Base-by-base conservation (phyloP, 64 coral and sea anemone genomes). In the Montipora cactus region DNA sequence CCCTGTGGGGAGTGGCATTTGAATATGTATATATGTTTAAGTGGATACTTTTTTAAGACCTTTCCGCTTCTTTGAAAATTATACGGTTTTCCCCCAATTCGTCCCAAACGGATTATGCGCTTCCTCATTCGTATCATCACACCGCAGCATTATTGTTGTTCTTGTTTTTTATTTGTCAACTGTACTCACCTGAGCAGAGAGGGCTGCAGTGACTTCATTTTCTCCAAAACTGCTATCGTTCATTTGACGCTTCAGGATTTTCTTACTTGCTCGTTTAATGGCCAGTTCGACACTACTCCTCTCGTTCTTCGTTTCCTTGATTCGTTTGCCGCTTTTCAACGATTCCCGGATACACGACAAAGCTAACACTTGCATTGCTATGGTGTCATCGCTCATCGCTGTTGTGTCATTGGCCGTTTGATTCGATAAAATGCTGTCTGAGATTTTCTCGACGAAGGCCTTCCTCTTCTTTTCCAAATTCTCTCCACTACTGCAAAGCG, bases 191-290 rank as follows among this genome's bases (percentile, higher is more conserved):
- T 86, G 82, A 50, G 66, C 49, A 21, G 66, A 59, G 49, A 86
- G 62, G 20, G 82, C 82, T 21, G 82, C 82, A 11, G 82, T 86
- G 47, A 86, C 66, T n/a, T 71, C 82, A n/a, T 86, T 86, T 67
- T 71, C 45, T 71, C 82, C 82, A 52, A 86, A 86, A 18, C 64
- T 86, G 45, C 64, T 86, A 46, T 86, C 82, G 44, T 86, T 86
- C 44, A 71, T 49, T 51, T 86, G 82, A 50, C 44, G 44, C 6
- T 72, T 72, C 6, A 71, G 8, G 45, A 86, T 18, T 11, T 51
- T 12, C 2, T n/a, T 20, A 23, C 82, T 22, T 18, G 62, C 66
- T 19, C 4, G 20, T 0, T 49, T 1, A 50, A 86, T 71, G 9
- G 59, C 61, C 61, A 4, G 61, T 4, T 64, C 2, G 61, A 64